Evolutionary conservation across 2,113 vertebrate species (phyloP).

Genomic region (Tachysurus fulvidraco): DNA sequence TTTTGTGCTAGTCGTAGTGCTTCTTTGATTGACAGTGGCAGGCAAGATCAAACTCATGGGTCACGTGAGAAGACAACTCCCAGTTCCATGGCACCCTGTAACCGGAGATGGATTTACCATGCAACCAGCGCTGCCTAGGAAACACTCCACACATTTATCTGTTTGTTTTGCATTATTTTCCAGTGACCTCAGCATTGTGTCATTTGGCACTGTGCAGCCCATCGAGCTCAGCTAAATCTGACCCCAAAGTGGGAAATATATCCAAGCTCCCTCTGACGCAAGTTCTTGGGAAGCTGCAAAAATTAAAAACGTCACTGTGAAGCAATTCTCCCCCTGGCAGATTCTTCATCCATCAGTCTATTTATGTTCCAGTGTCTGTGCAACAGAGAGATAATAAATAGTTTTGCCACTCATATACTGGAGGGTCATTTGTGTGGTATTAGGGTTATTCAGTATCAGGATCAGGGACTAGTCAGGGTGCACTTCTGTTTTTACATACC

Average conservation of each 20-base stretch:
- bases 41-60: constrained; percentile 54
- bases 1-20: neutral
- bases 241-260: constrained; percentile 59
- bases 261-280: constrained; percentile 45
- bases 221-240: constrained; percentile 66
- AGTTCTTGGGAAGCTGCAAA: constrained; percentile 50
- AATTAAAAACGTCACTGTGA: constrained; percentile 46
- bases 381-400: constrained; percentile 43
- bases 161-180: constrained; percentile 49
- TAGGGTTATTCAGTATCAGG: neutral
- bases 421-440: neutral
- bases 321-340: constrained; percentile 43
- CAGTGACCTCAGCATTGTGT: constrained; percentile 41
- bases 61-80: constrained; percentile 28
- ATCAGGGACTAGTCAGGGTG: neutral
- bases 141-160: constrained; percentile 50
- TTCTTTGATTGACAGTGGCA: constrained; percentile 40
- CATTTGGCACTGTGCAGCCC: constrained; percentile 59
- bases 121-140: constrained; percentile 48
- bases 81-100: constrained; percentile 2
- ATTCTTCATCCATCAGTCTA: constrained; percentile 65
- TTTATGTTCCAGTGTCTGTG: constrained; percentile 67
- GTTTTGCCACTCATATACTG: neutral
- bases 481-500: neutral
- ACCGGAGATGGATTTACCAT: constrained; percentile 7